Conservation (phyloP, 1,140 invertebrate species). For the Monomorium pharaonis region DNA sequence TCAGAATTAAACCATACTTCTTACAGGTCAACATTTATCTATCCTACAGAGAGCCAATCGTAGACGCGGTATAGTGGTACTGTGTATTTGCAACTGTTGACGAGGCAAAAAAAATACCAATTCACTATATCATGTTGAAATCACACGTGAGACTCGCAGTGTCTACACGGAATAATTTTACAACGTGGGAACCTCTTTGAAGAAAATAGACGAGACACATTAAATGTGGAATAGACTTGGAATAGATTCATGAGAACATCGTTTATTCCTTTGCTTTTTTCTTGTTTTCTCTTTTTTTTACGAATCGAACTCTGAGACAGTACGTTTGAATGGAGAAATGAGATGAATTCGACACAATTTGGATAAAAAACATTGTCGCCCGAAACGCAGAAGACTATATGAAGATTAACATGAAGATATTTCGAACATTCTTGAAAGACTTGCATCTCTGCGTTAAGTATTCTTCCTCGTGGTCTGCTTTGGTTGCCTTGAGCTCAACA, state of each 20-base stretch:
- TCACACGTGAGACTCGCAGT: conserved; percentile 31
- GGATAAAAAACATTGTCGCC: not conserved
- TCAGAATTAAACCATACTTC: conserved; percentile 83
- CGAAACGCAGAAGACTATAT: not conserved
- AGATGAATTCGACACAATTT: not conserved
- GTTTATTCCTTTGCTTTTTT: conserved; percentile 17
- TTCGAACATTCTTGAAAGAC: conserved; percentile 15
- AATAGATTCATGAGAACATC: conserved; percentile 40
- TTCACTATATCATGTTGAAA: conserved; percentile 53
- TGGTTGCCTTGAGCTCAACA: conserved; percentile 48
- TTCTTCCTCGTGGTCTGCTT: conserved; percentile 21
- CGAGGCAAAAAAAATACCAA: conserved; percentile 25
- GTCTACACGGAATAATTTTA: conserved; percentile 22
- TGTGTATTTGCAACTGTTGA: conserved; percentile 29
- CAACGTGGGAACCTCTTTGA: conserved; percentile 56
- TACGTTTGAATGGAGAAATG: not conserved
- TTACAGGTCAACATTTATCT: conserved; percentile 82
- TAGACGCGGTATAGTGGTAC: conserved; percentile 54
- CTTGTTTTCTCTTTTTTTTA: conserved; percentile 12
- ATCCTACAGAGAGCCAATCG: conserved; percentile 68
- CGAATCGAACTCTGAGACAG: not conserved
- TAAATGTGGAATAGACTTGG: conserved; percentile 49
- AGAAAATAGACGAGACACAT: conserved; percentile 52
- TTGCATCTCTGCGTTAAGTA: conserved; percentile 1
- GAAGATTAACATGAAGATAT: conserved; percentile 10